Evolutionary conservation across 2,113 vertebrate species (phyloP).

Genomic region (Acanthochromis polyacanthus): DNA sequence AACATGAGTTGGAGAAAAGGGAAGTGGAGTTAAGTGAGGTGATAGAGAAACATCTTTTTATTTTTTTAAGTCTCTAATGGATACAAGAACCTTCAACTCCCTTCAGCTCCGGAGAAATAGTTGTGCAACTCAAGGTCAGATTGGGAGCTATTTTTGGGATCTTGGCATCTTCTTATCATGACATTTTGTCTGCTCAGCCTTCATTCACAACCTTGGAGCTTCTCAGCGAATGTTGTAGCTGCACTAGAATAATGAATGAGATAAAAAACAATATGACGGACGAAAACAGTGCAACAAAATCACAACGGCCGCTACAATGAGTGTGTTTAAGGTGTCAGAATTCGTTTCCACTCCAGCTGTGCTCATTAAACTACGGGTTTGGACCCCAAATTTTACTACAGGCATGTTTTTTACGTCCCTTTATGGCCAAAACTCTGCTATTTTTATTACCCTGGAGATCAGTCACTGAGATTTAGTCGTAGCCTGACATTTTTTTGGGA

Average conservation of each 20-base stretch:
- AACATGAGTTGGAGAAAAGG: too few relatives aligned
- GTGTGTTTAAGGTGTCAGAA: background rate
- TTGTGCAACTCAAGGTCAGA: conserved; percentile 46
- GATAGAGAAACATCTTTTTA: too few relatives aligned
- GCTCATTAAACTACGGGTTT: conserved; percentile 14
- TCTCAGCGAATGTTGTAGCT: conserved; percentile 2
- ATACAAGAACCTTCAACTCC: background rate
- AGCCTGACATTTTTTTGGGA: conserved; percentile 8
- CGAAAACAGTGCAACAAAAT: conserved; percentile 2
- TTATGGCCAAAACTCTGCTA: conserved; percentile 18
- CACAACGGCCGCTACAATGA: background rate
- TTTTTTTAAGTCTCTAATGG: background rate
- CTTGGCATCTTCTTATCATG: conserved; percentile 30
- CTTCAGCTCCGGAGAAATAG: background rate
- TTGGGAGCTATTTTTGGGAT: conserved; percentile 50
- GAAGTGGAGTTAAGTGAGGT: too few relatives aligned
- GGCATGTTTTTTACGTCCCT: conserved; percentile 11
- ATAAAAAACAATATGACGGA: background rate
- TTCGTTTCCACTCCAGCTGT: conserved; percentile 14
- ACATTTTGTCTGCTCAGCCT: conserved; percentile 30
- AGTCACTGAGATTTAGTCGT: conserved; percentile 14
- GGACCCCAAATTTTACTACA: conserved; percentile 15
- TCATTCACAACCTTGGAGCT: conserved; percentile 34
- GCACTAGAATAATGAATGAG: conserved; percentile 2
- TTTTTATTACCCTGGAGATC: conserved; percentile 36